These are phyloP conservation scores for Erebia palarica DNA, from an alignment of 2,888 invertebrate species.

Conservation along the genomic window DNA sequence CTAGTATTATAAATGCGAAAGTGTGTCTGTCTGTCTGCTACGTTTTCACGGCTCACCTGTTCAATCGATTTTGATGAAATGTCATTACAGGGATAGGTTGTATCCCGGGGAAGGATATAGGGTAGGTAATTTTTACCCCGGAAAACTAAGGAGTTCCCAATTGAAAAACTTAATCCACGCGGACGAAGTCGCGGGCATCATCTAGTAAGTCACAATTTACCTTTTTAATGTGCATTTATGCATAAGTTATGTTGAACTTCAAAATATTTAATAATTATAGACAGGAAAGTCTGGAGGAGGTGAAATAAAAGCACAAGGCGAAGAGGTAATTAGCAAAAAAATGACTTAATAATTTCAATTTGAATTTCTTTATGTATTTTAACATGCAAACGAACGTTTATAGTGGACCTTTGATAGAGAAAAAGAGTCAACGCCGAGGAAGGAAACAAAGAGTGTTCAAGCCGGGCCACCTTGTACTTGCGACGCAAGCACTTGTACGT, in stretches of 20 bases:
- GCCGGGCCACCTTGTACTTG: constrained; percentile 41
- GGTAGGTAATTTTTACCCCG: too few relatives aligned
- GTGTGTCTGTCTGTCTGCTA: too few relatives aligned
- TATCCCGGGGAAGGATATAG: too few relatives aligned
- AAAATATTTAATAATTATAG: constrained; percentile 46
- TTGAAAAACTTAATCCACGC: too few relatives aligned
- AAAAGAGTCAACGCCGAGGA: constrained; percentile 41
- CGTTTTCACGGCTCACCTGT: too few relatives aligned
- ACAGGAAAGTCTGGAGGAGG: constrained; percentile 57
- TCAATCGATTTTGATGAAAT: too few relatives aligned
- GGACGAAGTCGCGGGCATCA: too few relatives aligned
- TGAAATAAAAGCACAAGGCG: constrained; percentile 44
- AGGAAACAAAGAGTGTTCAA: constrained; percentile 53
- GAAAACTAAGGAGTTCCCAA: too few relatives aligned
- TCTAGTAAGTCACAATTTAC: too few relatives aligned
- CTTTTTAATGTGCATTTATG: too few relatives aligned
- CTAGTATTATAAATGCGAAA: too few relatives aligned
- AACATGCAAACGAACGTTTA: constrained; percentile 22
- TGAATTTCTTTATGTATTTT: neutral
- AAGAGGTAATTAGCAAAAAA: constrained; percentile 32
- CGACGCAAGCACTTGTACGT: constrained; percentile 55
- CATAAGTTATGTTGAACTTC: neutral
- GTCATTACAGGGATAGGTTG: too few relatives aligned
- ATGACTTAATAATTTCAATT: neutral
- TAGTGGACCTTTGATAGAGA: constrained; percentile 50